phyloP scores from a whole-genome alignment of 2,113 vertebrate genomes.

The Tachysurus vachellii region DNA sequence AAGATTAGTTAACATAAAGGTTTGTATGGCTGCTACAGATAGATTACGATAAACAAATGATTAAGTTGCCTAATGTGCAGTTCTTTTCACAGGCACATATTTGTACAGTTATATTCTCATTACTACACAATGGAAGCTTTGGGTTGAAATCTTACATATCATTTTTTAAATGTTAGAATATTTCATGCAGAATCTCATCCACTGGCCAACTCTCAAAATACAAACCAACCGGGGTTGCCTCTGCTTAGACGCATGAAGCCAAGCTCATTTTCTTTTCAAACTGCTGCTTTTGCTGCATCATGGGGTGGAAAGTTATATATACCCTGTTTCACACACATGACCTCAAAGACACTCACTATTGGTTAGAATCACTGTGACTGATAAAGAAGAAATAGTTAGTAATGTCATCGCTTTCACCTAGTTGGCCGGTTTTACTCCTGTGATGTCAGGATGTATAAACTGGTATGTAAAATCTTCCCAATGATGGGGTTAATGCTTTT shows the following conservation, averaged over 20 bases:
- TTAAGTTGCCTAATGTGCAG: background rate
- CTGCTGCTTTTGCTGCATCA: background rate
- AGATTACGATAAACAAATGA: background rate
- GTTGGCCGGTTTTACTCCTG: background rate
- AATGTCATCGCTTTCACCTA: background rate
- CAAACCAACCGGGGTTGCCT: background rate
- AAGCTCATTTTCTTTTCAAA: background rate
- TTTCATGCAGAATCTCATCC: background rate
- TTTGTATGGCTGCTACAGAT: background rate
- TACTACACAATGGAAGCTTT: background rate
- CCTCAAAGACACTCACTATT: background rate
- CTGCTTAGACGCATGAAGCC: background rate
- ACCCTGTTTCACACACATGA: background rate
- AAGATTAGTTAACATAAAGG: background rate
- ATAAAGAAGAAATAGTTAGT: background rate
- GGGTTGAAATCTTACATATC: background rate
- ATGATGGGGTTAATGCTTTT: background rate
- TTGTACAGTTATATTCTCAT: conserved; percentile 1
- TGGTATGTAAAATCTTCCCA: background rate
- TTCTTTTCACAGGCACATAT: background rate
- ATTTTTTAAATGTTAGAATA: background rate
- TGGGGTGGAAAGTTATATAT: background rate
- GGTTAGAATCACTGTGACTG: background rate
- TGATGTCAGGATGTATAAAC: background rate
- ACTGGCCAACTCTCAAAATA: background rate